Evolutionary conservation across 2,113 vertebrate genomes (phyloP).

Genomic region (Drymodes brunneopygia): DNA sequence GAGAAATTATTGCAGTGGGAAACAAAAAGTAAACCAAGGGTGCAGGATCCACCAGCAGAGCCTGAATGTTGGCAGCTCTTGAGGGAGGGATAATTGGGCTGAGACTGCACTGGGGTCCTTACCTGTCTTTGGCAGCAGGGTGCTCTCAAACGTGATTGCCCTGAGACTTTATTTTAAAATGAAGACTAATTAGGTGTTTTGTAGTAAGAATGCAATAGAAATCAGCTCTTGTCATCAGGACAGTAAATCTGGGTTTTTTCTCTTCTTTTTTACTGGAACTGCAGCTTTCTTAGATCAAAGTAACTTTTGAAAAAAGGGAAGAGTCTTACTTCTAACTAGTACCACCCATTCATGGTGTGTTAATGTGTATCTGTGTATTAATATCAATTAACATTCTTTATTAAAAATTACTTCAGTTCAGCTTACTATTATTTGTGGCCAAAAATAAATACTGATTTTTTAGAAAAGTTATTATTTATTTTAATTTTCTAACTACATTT

Average conservation of each 20-base stretch:
- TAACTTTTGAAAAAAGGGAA: background rate
- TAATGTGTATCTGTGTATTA: background rate
- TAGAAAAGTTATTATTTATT: background rate
- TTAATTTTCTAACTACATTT: background rate
- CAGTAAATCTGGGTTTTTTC: accelerated
- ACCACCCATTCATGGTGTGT: background rate
- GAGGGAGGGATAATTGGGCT: background rate
- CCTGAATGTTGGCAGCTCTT: background rate
- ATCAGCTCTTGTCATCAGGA: background rate
- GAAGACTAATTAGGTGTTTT: background rate
- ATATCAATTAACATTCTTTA: background rate
- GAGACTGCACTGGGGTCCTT: background rate
- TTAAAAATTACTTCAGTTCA: background rate
- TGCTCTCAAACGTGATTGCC: background rate
- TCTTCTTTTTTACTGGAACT: background rate
- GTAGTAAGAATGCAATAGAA: background rate
- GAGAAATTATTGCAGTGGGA: background rate
- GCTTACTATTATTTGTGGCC: background rate
- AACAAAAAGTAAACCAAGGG: background rate
- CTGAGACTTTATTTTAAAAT: background rate
- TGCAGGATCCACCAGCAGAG: background rate
- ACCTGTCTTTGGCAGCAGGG: background rate
- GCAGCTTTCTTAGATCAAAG: background rate
- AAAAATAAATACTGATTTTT: background rate
- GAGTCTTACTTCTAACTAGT: background rate